Base-by-base conservation (phyloP, 2,797 vertebrate genomes). In the Lithobates pipiens region DNA sequence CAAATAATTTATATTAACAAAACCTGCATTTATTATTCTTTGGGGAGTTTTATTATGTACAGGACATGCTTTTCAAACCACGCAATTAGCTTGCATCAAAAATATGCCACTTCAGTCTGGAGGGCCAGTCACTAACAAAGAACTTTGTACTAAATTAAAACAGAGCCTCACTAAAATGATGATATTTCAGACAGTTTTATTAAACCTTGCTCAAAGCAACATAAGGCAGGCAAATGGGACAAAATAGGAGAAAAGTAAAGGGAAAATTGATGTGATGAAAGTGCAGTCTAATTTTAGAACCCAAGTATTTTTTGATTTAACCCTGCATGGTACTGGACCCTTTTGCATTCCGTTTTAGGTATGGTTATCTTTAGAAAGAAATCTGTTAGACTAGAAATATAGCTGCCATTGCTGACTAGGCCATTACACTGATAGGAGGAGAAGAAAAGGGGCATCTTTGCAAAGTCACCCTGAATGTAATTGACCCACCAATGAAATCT, bases 131-230 rank as follows among this genome's bases (percentile, higher is more conserved):
- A 65, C 76, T 39, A n/a, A 36, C 13, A n/a, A 13, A 61, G 54
- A 23, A 23, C 54, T 65, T 65, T 36, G 36, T 57, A 6, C 10
- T 65, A 77, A n/a, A 57, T 36, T 63, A 25, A 77, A 77, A 39
- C 25, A 77, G 23, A 10, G 9, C 32, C 76, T 77, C 21, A 65
- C 42, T 77, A 77, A 42, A 57, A 65, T 18, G 69, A 72, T 11
- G 10, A 65, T 25, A 27, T 23, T 11, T 4, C 57, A 39, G 13
- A n/a, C 57, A 77, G 13, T 39, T 29, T 13, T 13, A 65, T 4
- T 23, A 72, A 72, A 72, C 11, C 36, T 11, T 72, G 70, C 34
- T 11, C 36, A 72, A 13, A 21, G 34, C 15, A 5, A 21, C 70
- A 72, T 13, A 18, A 57, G 18, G 18, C 54, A 57, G 18, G 54